These are phyloP conservation scores for Zoanthus sociatus DNA, from an alignment of 92 coral and sea anemone species.

Conservation along the genomic window DNA sequence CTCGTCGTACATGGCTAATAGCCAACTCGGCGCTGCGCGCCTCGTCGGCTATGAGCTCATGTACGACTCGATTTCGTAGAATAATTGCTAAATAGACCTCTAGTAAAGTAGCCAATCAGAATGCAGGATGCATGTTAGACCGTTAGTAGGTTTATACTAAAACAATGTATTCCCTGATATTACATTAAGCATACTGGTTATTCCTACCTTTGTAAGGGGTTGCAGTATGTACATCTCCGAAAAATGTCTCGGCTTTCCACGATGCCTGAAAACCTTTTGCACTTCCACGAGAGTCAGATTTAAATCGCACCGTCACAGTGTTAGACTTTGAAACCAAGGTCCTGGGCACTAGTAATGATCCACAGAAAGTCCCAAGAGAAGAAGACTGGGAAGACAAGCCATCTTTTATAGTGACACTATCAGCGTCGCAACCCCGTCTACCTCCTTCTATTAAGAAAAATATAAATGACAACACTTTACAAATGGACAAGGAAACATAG, in stretches of 20 bases:
- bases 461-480: neutral
- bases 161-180: neutral
- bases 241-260: constrained; percentile 18
- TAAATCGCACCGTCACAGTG: constrained; percentile 13
- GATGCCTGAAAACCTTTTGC: constrained; percentile 16
- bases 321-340: constrained; percentile 24
- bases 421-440: constrained; percentile 28
- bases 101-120: too few relatives aligned
- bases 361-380: constrained; percentile 30
- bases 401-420: constrained; percentile 13
- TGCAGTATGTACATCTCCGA: neutral
- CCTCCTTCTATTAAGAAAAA: constrained; percentile 8
- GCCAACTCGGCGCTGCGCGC: too few relatives aligned
- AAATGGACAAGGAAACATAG: too few relatives aligned
- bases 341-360: neutral
- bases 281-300: constrained; percentile 5
- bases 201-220: neutral
- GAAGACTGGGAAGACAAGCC: neutral
- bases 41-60: too few relatives aligned
- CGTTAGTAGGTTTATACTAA: neutral
- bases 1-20: too few relatives aligned
- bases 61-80: too few relatives aligned
- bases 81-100: too few relatives aligned
- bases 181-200: neutral
- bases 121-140: too few relatives aligned